These are phyloP conservation scores for Neocrepidodera transversa DNA, from an alignment of 2,888 invertebrate genomes.

Conservation along the genomic window DNA sequence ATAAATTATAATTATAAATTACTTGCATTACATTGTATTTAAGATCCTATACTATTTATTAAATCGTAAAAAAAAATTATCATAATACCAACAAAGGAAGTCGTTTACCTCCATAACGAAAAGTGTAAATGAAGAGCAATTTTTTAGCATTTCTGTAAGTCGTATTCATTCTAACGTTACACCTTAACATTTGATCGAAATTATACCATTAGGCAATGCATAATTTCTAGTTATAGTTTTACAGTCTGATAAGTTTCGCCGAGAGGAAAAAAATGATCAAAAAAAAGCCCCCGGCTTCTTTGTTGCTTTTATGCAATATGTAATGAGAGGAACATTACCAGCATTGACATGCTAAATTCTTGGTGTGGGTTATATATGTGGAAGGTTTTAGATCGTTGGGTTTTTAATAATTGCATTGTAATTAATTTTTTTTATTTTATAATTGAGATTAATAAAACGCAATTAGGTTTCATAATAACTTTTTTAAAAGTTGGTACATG, in stretches of 20 bases:
- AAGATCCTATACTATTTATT: neutral
- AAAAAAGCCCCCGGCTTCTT: neutral
- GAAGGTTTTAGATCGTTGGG: too few relatives aligned
- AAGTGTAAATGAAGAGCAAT: neutral
- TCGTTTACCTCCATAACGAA: neutral
- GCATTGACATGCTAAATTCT: neutral
- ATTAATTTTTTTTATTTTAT: too few relatives aligned
- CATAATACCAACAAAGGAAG: neutral
- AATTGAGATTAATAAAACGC: too few relatives aligned
- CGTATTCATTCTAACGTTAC: neutral
- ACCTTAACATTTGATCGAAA: neutral
- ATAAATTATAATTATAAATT: too few relatives aligned
- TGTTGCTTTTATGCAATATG: constrained; percentile 8
- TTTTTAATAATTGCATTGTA: too few relatives aligned
- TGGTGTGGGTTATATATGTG: too few relatives aligned
- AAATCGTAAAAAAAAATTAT: neutral
- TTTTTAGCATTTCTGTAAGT: neutral
- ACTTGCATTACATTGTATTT: too few relatives aligned
- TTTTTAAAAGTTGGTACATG: too few relatives aligned
- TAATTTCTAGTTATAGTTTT: constrained; percentile 18
- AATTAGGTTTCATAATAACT: too few relatives aligned
- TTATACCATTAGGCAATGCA: constrained; percentile 2
- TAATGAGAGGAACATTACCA: neutral
- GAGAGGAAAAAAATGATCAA: neutral
- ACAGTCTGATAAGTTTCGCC: constrained; percentile 19